phyloP scores from a whole-genome alignment of 2,113 vertebrate genomes.

The Eurystomus gularis region DNA sequence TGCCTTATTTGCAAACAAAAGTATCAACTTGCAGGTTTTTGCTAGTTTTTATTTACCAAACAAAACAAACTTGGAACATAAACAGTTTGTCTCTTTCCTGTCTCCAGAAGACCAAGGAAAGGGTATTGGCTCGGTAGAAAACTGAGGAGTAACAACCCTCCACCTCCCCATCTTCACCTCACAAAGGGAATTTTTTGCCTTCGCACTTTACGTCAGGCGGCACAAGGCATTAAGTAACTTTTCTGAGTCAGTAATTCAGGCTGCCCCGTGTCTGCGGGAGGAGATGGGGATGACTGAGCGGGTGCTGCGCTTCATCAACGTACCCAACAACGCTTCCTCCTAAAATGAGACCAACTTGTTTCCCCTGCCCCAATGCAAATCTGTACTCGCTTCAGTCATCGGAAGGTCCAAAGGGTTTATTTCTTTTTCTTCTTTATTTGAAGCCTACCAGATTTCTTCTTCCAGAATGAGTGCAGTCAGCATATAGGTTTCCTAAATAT shows the following conservation, averaged over 20 bases:
- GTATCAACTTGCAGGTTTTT: neutral
- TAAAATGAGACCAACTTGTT: neutral
- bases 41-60: constrained; percentile 3
- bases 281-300: neutral
- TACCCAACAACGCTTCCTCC: neutral
- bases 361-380: neutral
- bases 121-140: fast-evolving
- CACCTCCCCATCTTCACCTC: neutral
- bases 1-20: constrained; percentile 34
- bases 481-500: neutral
- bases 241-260: neutral
- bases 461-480: fast-evolving
- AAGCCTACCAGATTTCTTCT: neutral
- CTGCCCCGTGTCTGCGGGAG: neutral
- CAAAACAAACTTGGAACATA: neutral
- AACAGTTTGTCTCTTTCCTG: neutral
- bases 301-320: neutral
- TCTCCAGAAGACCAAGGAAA: neutral
- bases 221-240: neutral
- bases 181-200: neutral
- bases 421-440: neutral
- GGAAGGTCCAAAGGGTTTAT: neutral
- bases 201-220: neutral
- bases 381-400: neutral
- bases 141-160: neutral